Evolutionary conservation across 2,797 vertebrate species (phyloP).

Genomic region (Glyptemys insculpta): DNA sequence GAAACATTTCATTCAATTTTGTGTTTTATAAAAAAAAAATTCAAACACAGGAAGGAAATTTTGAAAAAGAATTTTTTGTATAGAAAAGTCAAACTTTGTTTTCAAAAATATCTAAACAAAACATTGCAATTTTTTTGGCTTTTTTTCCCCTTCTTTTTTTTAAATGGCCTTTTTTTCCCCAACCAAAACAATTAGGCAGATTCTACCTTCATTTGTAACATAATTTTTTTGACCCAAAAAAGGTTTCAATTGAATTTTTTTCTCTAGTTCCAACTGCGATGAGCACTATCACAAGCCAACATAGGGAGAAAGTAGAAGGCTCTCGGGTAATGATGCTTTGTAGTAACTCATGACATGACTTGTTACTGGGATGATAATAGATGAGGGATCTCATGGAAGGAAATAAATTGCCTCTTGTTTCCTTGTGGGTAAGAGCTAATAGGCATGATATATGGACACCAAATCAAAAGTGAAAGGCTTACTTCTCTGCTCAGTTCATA

Average conservation of each 20-base stretch:
- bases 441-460: fast-evolving
- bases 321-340: fast-evolving
- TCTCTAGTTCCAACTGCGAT: not conserved
- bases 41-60: too few relatives aligned
- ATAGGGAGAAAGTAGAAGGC: not conserved
- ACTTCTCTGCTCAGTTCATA: not conserved
- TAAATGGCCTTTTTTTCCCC: too few relatives aligned
- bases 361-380: not conserved
- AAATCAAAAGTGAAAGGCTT: not conserved
- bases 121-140: too few relatives aligned
- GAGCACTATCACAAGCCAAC: not conserved
- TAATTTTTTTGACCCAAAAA: not conserved
- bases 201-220: not conserved
- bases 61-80: too few relatives aligned
- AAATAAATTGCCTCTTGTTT: not conserved
- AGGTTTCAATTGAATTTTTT: not conserved
- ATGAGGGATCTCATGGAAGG: fast-evolving
- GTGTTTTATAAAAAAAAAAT: too few relatives aligned
- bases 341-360: not conserved
- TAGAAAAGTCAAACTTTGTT: too few relatives aligned
- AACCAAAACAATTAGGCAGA: not conserved
- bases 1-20: too few relatives aligned
- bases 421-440: fast-evolving
- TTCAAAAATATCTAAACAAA: too few relatives aligned
- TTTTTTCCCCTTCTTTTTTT: too few relatives aligned